Evolutionary conservation across 2,888 invertebrate species (phyloP).

Genomic region (Hirudinaria manillensis): DNA sequence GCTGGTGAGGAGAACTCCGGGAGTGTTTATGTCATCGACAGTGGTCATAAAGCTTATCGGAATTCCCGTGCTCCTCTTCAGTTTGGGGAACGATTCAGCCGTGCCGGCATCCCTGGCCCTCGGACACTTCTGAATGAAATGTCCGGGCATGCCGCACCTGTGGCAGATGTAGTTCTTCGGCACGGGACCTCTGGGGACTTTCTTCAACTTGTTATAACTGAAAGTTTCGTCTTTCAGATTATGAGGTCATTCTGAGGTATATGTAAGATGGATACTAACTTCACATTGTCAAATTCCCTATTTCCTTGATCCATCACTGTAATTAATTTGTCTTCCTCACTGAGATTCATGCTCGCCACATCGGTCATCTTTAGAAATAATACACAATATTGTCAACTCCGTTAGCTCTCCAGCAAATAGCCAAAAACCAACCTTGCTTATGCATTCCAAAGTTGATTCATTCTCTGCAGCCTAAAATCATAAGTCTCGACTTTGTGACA

Average conservation of each 20-base stretch:
- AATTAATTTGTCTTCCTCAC: constrained; percentile 2
- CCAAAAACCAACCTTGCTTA: constrained; percentile 5
- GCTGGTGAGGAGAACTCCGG: constrained; percentile 84
- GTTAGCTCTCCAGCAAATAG: no score
- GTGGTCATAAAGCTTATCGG: constrained; percentile 90
- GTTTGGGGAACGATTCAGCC: constrained; percentile 43
- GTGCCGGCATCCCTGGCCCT: constrained; percentile 43
- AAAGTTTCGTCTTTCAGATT: not conserved
- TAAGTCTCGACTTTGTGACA: constrained; percentile 8
- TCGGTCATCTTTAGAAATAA: not conserved
- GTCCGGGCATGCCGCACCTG: constrained; percentile 87
- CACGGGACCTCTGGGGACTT: constrained; percentile 74
- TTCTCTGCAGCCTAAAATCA: not conserved
- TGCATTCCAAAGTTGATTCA: constrained; percentile 4
- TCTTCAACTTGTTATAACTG: constrained; percentile 79
- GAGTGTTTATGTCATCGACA: constrained; percentile 79
- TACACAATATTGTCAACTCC: no score
- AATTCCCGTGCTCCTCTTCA: constrained; percentile 92
- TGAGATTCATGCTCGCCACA: not conserved
- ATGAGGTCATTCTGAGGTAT: not conserved
- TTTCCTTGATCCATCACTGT: not conserved
- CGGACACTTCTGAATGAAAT: constrained; percentile 96
- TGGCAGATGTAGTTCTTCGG: constrained; percentile 88
- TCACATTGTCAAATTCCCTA: constrained; percentile 2
- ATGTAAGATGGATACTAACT: constrained; percentile 14